Evolutionary conservation across 2,888 invertebrate species (phyloP).

Genomic region (Mantis religiosa): DNA sequence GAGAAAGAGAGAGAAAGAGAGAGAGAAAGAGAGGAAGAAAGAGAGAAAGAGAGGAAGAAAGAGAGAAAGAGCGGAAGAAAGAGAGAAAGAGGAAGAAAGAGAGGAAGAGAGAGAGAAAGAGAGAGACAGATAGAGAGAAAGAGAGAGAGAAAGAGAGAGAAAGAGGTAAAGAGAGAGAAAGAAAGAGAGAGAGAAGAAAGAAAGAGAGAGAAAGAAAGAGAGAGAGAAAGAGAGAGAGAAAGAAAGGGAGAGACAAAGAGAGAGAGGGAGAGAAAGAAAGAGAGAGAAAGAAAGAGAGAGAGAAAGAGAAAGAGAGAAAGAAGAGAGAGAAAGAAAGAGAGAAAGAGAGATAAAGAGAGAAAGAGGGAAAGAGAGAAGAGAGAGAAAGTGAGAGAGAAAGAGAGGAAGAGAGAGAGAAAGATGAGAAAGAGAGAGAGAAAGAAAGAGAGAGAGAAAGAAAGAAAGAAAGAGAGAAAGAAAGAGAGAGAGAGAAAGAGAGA

Average conservation of each 20-base stretch:
- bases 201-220: conserved; percentile 1
- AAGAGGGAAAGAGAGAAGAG: too few relatives aligned
- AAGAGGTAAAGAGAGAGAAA: too few relatives aligned
- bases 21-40: not conserved
- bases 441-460: not conserved
- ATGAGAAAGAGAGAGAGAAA: not conserved
- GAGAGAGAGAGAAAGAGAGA: not conserved
- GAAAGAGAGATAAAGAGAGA: too few relatives aligned
- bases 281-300: not conserved
- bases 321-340: not conserved
- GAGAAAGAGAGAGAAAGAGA: not conserved
- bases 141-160: not conserved
- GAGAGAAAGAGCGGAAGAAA: too few relatives aligned
- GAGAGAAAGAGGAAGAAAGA: not conserved
- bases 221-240: not conserved
- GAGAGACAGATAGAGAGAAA: too few relatives aligned
- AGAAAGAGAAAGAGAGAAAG: not conserved
- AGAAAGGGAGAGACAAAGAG: too few relatives aligned
- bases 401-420: not conserved
- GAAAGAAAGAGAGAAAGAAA: not conserved
- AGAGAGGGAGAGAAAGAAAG: not conserved
- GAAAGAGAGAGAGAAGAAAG: not conserved
- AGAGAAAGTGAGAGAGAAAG: too few relatives aligned
- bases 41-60: not conserved
- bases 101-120: not conserved